Conservation (phyloP, 2,888 invertebrate species). For the Didymodactylos carnosus region DNA sequence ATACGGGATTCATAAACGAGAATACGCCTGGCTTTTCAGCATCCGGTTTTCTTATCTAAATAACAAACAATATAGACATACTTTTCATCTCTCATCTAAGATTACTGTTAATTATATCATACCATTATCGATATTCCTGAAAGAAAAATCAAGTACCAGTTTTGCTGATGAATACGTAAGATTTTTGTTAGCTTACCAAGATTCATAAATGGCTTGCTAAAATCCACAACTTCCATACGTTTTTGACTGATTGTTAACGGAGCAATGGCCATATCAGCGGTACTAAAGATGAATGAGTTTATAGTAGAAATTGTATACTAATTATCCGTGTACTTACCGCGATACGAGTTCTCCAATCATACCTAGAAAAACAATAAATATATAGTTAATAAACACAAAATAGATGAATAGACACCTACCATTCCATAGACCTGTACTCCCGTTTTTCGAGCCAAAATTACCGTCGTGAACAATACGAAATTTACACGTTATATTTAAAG, state of each 20-base stretch:
- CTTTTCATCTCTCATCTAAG: no score
- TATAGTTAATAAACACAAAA: neutral
- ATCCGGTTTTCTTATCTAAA: constrained; percentile 14
- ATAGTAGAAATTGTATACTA: no score
- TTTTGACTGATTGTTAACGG: constrained; percentile 80
- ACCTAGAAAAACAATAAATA: neutral
- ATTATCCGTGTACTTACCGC: no score
- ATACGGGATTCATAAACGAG: constrained; percentile 86
- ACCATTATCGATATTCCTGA: neutral
- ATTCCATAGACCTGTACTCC: neutral
- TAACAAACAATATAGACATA: no score
- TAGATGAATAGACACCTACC: neutral
- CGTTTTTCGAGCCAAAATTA: constrained; percentile 1
- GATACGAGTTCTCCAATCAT: neutral
- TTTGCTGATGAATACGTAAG: no score
- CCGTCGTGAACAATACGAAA: constrained; percentile 9
- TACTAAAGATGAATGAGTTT: no score
- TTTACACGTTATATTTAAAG: constrained; percentile 55
- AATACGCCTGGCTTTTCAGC: constrained; percentile 50
- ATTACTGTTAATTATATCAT: neutral
- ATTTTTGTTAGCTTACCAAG: constrained; percentile 54
- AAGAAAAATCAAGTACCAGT: constrained; percentile 1
- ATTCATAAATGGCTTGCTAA: constrained; percentile 90
- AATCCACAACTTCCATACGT: constrained; percentile 78
- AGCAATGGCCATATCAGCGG: constrained; percentile 83